These are phyloP conservation scores for Dorcus parallelipipedus DNA, from an alignment of 2,888 invertebrate genomes.

Conservation along the genomic window DNA sequence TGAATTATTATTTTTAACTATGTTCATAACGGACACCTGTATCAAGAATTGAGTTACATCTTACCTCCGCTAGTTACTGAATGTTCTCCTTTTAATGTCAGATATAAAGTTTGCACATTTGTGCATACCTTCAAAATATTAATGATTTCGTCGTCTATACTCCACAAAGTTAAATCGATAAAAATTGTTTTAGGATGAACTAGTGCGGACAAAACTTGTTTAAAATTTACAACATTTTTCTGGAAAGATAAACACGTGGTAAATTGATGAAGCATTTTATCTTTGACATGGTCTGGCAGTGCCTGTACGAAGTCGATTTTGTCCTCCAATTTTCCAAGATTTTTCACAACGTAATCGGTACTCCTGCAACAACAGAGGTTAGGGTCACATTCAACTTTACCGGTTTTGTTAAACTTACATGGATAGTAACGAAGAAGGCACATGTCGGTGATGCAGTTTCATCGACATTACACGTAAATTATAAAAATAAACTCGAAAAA, in stretches of 20 bases:
- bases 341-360: conserved; percentile 30
- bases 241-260: conserved; percentile 30
- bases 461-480: background rate
- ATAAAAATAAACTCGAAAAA: background rate
- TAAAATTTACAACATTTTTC: conserved; percentile 30
- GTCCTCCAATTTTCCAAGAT: conserved; percentile 23
- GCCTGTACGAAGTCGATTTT: conserved; percentile 24
- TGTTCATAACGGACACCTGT: too few species aligned
- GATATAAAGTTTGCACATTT: conserved; percentile 34
- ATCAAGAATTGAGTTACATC: background rate
- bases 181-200: conserved; percentile 34
- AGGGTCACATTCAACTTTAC: background rate
- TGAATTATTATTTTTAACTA: too few species aligned
- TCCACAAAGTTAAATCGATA: conserved; percentile 37
- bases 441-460: background rate
- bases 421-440: conserved; percentile 12
- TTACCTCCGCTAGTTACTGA: conserved; percentile 31
- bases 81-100: conserved; percentile 29
- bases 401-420: conserved; percentile 12
- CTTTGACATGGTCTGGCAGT: conserved; percentile 36
- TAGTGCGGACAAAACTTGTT: conserved; percentile 30
- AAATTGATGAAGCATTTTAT: conserved; percentile 36
- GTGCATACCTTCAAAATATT: conserved; percentile 31
- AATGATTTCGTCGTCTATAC: conserved; percentile 39
- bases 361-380: conserved; percentile 22